These are phyloP conservation scores for Diabrotica undecimpunctata DNA, from an alignment of 1,140 invertebrate species.

Conservation along the genomic window DNA sequence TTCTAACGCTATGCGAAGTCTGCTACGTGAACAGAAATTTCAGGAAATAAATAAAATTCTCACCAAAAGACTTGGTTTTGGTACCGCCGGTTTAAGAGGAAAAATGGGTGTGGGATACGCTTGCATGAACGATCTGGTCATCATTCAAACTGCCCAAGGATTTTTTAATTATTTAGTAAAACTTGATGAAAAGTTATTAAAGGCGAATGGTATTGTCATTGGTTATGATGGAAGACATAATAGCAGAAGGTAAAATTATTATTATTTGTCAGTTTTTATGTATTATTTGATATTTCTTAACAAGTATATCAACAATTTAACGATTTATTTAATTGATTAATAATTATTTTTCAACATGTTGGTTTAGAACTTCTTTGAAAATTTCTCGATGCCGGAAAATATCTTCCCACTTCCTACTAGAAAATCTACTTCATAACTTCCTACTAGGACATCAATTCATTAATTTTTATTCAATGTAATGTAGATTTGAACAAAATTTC, in stretches of 20 bases:
- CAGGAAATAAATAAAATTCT: slow-evolving; percentile 57
- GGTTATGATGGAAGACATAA: slow-evolving; percentile 95
- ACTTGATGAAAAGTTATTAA: slow-evolving; percentile 50
- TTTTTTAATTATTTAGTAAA: slow-evolving; percentile 74
- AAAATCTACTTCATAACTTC: too few species aligned
- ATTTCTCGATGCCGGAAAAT: too few species aligned
- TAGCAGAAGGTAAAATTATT: slow-evolving; percentile 69
- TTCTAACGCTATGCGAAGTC: slow-evolving; percentile 50
- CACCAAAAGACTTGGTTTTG: slow-evolving; percentile 59
- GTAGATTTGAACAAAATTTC: too few species aligned
- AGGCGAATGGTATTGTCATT: slow-evolving; percentile 74
- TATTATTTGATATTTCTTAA: too few species aligned
- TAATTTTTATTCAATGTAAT: too few species aligned
- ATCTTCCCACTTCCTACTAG: too few species aligned
- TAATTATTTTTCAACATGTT: neutral
- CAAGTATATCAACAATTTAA: too few species aligned
- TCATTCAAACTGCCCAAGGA: slow-evolving; percentile 95
- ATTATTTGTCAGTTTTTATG: neutral
- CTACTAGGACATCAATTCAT: too few species aligned
- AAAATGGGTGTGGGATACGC: slow-evolving; percentile 89
- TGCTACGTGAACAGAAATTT: slow-evolving; percentile 52
- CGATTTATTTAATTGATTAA: neutral
- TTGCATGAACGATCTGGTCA: slow-evolving; percentile 96
- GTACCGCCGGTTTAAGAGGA: slow-evolving; percentile 86
- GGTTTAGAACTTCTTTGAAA: too few species aligned